A percentile compares a stretch with the other conserved stretches of the same genome.
These are phyloP conservation scores for Acanthococcus lagerstroemiae DNA, from an alignment of 2,888 invertebrate genomes.

Conservation along the genomic window DNA sequence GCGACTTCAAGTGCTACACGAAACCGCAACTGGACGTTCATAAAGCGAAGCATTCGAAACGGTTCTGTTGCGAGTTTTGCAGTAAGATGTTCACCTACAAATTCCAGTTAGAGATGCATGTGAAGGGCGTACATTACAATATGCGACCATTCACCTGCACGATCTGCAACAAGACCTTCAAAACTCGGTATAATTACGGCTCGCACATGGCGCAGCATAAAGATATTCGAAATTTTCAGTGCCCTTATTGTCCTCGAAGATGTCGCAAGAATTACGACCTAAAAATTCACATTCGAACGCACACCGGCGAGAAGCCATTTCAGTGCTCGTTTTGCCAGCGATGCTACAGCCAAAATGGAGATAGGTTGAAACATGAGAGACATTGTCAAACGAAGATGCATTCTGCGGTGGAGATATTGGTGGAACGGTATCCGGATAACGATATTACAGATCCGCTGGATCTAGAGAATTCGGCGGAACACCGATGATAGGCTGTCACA, in stretches of 20 bases:
- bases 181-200: slow-evolving; percentile 33
- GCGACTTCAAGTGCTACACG: slow-evolving; percentile 29
- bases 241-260: slow-evolving; percentile 35
- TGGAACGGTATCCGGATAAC: no score
- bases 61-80: slow-evolving; percentile 42
- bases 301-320: slow-evolving; percentile 43
- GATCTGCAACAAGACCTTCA: slow-evolving; percentile 33
- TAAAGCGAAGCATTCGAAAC: slow-evolving; percentile 39
- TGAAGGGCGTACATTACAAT: slow-evolving; percentile 43
- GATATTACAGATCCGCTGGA: no score
- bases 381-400: neutral
- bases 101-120: slow-evolving; percentile 41
- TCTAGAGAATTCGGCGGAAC: no score
- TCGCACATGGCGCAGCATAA: slow-evolving; percentile 35
- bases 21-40: slow-evolving; percentile 32
- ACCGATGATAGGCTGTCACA: no score
- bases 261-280: slow-evolving; percentile 39
- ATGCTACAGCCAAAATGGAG: slow-evolving; percentile 41
- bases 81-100: slow-evolving; percentile 41
- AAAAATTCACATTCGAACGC: slow-evolving; percentile 44
- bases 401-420: no score
- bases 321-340: slow-evolving; percentile 46
- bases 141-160: slow-evolving; percentile 33
- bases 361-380: slow-evolving; percentile 33
- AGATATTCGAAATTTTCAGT: slow-evolving; percentile 35